Evolutionary conservation across 2,113 vertebrate genomes (phyloP).

Genomic region (Bagarius yarrelli): DNA sequence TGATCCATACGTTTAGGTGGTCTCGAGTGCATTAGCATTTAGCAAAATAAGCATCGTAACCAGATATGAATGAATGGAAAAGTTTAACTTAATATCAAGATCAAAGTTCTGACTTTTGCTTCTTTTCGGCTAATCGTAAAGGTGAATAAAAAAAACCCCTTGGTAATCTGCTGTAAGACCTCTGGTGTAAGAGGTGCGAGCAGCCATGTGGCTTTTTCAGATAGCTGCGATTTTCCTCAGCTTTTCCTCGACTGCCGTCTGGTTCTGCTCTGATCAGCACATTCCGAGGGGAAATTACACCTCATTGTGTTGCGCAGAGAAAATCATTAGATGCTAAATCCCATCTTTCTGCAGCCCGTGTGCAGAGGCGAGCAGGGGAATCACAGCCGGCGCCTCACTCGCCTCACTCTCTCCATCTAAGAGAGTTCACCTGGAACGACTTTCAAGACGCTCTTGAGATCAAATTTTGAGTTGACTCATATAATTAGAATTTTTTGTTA

Average conservation of each 20-base stretch:
- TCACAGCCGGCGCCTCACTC: background rate
- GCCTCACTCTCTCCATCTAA: background rate
- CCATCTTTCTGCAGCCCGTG: background rate
- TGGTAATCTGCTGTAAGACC: background rate
- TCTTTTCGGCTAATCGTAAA: background rate
- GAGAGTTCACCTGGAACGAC: background rate
- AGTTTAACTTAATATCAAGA: too few relatives aligned
- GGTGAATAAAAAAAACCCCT: background rate
- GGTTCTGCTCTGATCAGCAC: slow-evolving; percentile 22
- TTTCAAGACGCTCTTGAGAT: background rate
- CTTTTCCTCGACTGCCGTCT: slow-evolving; percentile 4
- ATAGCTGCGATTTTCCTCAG: background rate
- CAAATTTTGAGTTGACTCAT: too few relatives aligned
- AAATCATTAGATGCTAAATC: slow-evolving; percentile 21
- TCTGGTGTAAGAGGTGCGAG: too few relatives aligned
- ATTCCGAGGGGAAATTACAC: slow-evolving; percentile 12
- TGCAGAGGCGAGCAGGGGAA: slow-evolving; percentile 1
- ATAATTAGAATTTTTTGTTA: too few relatives aligned
- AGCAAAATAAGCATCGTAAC: too few relatives aligned
- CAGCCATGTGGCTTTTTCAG: background rate
- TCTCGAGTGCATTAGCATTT: too few relatives aligned
- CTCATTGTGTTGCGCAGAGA: slow-evolving; percentile 18
- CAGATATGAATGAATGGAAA: too few relatives aligned
- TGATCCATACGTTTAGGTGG: too few relatives aligned
- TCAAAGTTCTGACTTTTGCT: too few relatives aligned